phyloP scores from a whole-genome alignment of 1,140 invertebrate genomes.

The Hermetia illucens region DNA sequence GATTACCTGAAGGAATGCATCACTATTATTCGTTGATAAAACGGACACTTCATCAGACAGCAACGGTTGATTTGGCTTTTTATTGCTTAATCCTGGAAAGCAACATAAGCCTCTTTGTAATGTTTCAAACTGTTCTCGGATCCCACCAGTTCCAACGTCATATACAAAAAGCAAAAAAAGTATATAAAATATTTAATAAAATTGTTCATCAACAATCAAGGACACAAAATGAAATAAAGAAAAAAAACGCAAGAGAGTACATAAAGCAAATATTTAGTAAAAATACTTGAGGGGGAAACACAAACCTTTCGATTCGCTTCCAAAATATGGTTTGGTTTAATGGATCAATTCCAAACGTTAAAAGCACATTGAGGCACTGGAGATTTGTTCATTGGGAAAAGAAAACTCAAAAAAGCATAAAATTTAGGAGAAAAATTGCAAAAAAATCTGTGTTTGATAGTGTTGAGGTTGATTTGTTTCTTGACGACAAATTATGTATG shows the following conservation, averaged over 20 bases:
- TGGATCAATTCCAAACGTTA: too few species aligned
- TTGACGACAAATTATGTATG: too few species aligned
- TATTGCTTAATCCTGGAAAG: constrained; percentile 6
- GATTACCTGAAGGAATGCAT: constrained; percentile 7
- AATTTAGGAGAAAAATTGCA: background rate
- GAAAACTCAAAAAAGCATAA: background rate
- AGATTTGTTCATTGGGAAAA: too few species aligned
- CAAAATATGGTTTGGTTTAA: too few species aligned
- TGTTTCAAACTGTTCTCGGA: background rate
- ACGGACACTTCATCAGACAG: constrained; percentile 7
- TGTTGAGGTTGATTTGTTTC: too few species aligned
- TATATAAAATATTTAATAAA: too few species aligned
- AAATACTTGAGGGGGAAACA: constrained; percentile 1
- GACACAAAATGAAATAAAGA: background rate
- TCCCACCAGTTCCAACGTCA: too few species aligned
- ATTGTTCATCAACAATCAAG: too few species aligned
- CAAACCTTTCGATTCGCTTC: background rate
- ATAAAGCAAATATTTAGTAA: background rate
- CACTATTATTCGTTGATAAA: constrained; percentile 7
- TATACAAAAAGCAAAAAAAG: too few species aligned
- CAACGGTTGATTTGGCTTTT: constrained; percentile 5
- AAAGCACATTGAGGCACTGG: too few species aligned
- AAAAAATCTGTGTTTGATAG: background rate
- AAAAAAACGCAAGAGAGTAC: background rate
- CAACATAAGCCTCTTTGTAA: constrained; percentile 5